Percentiles rank a stretch among this genome's conserved stretches.
phyloP scores from a whole-genome alignment of 1,140 invertebrate species.

The Homalodisca vitripennis region DNA sequence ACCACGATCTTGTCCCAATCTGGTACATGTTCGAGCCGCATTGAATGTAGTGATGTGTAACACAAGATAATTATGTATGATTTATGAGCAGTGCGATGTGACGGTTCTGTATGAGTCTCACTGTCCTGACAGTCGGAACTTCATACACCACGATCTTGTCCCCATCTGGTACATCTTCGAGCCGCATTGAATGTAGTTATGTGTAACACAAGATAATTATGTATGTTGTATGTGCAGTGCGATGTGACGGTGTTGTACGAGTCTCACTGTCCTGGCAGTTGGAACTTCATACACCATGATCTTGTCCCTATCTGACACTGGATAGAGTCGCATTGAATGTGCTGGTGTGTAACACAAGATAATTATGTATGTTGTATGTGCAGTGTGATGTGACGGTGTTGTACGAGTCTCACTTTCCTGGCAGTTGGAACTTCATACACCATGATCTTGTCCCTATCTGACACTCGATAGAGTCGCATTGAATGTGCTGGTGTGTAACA shows the following conservation, averaged over 20 bases:
- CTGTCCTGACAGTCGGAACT: constrained; percentile 85
- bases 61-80: too few species aligned
- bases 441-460: constrained; percentile 71
- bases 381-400: constrained; percentile 65
- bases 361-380: constrained; percentile 1
- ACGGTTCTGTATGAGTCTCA: constrained; percentile 86
- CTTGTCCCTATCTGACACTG: constrained; percentile 65
- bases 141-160: constrained; percentile 71
- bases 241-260: constrained; percentile 83
- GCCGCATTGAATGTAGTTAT: too few species aligned
- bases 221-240: constrained; percentile 12
- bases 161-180: constrained; percentile 63
- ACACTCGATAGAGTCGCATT: constrained; percentile 57
- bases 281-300: constrained; percentile 75
- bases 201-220: too few species aligned
- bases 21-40: constrained; percentile 60
- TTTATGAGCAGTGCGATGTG: constrained; percentile 49
- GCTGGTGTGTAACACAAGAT: too few species aligned
- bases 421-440: constrained; percentile 78
- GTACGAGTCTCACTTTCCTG: constrained; percentile 88
- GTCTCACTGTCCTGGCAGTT: constrained; percentile 85
- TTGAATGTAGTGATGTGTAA: too few species aligned
- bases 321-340: constrained; percentile 58
- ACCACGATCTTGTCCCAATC: constrained; percentile 68
- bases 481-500: too few species aligned